Base-by-base conservation (phyloP, 2,888 invertebrate species). In the Emmelina monodactyla region DNA sequence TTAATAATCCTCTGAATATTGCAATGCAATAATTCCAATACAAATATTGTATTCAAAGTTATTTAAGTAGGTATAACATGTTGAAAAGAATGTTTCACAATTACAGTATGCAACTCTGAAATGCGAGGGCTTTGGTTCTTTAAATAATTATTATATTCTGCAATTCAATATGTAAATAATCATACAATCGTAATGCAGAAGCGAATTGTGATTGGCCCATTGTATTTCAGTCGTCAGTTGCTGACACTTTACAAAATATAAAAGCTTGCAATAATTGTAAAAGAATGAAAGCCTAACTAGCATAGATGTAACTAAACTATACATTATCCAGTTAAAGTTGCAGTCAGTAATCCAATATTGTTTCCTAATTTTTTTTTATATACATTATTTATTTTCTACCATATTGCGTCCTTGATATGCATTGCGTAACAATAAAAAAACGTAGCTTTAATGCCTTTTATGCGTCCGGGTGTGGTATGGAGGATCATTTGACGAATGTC, bases 351-450 rank as follows among this genome's bases (percentile, higher is more conserved):
- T 61, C 62, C 14, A 62, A 67, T 66, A 69, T 63, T 57, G 63
- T 65, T 64, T 59, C 65, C 70, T 72, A 73, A 65, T 49, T 57
- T 66, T n/a, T n/a, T n/a, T n/a, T 61, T 78, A 79, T 78, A 59
- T 79, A 79, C 78, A 79, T 70, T 75, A 78, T 79, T 78, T 78
- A 79, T 78, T 78, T 70, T 62, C 79, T 79, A 79, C 69, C 79
- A 78, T 79, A 79, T 79, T 79, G 79, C 79, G 79, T 79, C 66
- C 73, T 69, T 76, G 79, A 79, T 79, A 79, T 78, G 79, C 79
- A 78, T 79, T 67, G 79, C 79, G 79, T 76, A 78, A 78, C 79
- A 78, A 78, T 76, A 78, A 76, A 76, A 76, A 76, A 76, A 75
- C 69, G 59, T 73, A 73, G 76, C 76, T 73, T 67, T 66, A 58